Evolutionary conservation across 37 sponge, comb jelly and placozoan genomes (phyloP).

Genomic region (Bolinopsis microptera): DNA sequence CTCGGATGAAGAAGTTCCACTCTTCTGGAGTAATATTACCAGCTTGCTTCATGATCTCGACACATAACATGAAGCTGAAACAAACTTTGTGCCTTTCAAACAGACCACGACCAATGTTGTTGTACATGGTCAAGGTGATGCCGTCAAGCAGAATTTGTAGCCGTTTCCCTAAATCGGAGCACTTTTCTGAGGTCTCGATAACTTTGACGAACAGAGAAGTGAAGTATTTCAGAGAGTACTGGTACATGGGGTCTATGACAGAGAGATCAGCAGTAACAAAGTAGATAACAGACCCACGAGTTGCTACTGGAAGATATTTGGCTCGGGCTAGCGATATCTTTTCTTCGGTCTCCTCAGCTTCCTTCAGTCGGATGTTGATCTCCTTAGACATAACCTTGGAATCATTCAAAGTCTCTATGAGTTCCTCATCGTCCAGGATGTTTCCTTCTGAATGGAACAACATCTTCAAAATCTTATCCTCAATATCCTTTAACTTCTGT

Average conservation of each 20-base stretch:
- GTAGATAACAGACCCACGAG: slow-evolving; percentile 94
- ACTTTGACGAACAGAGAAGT: slow-evolving; percentile 81
- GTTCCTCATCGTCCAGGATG: slow-evolving; percentile 94
- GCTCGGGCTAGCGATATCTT: slow-evolving; percentile 88
- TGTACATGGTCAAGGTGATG: slow-evolving; percentile 82
- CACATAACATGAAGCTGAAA: slow-evolving; percentile 97
- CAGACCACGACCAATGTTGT: slow-evolving; percentile 91
- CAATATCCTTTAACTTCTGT: slow-evolving; percentile 92
- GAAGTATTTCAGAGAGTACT: slow-evolving; percentile 99
- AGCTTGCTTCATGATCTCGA: slow-evolving; percentile 88
- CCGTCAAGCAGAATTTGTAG: slow-evolving; percentile 79
- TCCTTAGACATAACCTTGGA: slow-evolving; percentile 90
- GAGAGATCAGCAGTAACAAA: slow-evolving; percentile 94
- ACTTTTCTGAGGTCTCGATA: slow-evolving; percentile 90
- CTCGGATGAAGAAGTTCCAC: slow-evolving; percentile 98
- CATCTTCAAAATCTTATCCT: slow-evolving; percentile 90
- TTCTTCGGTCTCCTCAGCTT: slow-evolving; percentile 94
- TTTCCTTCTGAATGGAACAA: slow-evolving; percentile 96
- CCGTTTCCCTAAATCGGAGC: slow-evolving; percentile 76
- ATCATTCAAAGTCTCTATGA: slow-evolving; percentile 85
- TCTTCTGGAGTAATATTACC: slow-evolving; percentile 78
- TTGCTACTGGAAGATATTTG: slow-evolving; percentile 93
- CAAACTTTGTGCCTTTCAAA: slow-evolving; percentile 97
- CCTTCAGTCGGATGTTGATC: slow-evolving; percentile 83
- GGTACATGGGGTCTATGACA: slow-evolving; percentile 99